These are phyloP conservation scores for Lamellibrachia luymesi DNA, from an alignment of 1,140 invertebrate species.

Conservation along the genomic window DNA sequence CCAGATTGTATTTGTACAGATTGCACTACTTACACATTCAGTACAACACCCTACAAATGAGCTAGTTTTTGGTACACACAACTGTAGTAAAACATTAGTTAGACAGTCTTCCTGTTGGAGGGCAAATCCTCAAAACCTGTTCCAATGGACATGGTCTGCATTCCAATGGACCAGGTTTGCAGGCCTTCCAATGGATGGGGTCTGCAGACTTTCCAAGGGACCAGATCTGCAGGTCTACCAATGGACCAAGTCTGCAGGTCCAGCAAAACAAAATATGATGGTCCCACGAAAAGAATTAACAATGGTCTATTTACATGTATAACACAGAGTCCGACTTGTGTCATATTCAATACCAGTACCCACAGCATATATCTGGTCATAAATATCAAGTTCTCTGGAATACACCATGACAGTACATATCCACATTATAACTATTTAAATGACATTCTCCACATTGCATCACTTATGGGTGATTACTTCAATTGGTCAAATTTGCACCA, in stretches of 20 bases:
- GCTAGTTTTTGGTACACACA: neutral
- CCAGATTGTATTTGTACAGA: neutral
- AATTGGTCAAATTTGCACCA: neutral
- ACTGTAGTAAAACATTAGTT: neutral
- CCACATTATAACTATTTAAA: neutral
- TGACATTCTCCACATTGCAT: neutral
- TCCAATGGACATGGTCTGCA: neutral
- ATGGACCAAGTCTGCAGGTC: neutral
- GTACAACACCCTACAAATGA: neutral
- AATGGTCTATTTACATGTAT: neutral
- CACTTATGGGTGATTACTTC: neutral
- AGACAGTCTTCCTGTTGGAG: neutral
- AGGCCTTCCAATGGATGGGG: too few relatives aligned
- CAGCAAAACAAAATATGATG: neutral
- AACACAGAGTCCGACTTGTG: neutral
- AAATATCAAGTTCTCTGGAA: too few relatives aligned
- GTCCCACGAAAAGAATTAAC: neutral
- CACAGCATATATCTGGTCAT: too few relatives aligned
- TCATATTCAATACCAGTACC: neutral
- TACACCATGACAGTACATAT: neutral
- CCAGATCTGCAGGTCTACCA: too few relatives aligned
- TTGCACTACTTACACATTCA: neutral
- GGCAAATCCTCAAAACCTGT: neutral
- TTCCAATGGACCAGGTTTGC: neutral
- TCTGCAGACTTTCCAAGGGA: neutral